Conservation (phyloP, 1,140 invertebrate species). For the Brachionus plicatilis region DNA sequence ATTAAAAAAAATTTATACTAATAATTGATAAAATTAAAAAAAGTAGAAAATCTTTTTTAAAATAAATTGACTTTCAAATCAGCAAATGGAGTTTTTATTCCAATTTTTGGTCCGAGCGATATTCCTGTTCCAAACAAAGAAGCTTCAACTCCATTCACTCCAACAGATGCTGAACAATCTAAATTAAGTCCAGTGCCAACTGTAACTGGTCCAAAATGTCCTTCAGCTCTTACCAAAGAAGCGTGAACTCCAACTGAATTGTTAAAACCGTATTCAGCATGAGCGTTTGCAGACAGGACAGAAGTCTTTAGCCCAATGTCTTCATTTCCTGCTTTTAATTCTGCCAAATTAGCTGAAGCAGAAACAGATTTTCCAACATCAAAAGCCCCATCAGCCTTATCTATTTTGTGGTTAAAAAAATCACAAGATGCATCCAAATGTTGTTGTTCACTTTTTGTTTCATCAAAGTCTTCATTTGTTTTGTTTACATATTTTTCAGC, state of each 20-base stretch:
- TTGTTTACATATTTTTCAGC: background rate
- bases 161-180: background rate
- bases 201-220: constrained; percentile 1
- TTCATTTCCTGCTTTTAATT: constrained; percentile 14
- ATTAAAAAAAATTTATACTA: no score
- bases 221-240: constrained; percentile 26
- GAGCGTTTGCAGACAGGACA: background rate
- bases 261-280: constrained; percentile 16
- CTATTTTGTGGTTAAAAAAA: background rate
- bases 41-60: background rate
- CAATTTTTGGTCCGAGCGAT: background rate
- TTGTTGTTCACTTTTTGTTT: background rate
- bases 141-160: background rate
- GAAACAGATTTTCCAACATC: background rate
- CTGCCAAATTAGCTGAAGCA: background rate
- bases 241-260: constrained; percentile 27
- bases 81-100: background rate
- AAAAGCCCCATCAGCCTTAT: background rate
- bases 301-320: background rate
- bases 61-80: constrained; percentile 26
- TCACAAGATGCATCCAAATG: background rate
- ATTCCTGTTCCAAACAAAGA: background rate
- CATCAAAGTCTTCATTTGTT: background rate
- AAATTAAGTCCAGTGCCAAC: constrained; percentile 5
- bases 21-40: no score